Evolutionary conservation across 2,113 vertebrate genomes (phyloP).

Genomic region (Ardeotis arabs): DNA sequence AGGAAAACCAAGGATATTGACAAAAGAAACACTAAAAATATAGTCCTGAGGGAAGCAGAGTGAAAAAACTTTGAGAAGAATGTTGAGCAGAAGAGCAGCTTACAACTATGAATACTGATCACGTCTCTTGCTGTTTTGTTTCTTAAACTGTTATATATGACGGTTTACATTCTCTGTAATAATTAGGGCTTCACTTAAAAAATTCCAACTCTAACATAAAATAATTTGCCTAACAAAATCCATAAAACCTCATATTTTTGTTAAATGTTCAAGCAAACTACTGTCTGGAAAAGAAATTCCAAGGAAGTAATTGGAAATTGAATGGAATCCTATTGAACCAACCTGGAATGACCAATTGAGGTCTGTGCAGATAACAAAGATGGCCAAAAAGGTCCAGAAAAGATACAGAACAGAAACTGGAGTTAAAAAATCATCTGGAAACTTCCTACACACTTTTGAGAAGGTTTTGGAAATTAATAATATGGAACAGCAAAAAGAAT

Average conservation of each 20-base stretch:
- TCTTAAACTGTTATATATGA: neutral
- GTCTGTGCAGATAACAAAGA: neutral
- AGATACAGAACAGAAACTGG: neutral
- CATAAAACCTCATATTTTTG: neutral
- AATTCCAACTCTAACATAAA: neutral
- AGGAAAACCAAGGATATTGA: neutral
- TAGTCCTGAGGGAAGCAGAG: fast-evolving
- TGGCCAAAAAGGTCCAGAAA: neutral
- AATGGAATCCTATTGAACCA: neutral
- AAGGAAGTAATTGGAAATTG: neutral
- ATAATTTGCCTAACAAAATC: neutral
- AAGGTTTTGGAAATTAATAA: neutral
- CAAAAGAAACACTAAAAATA: neutral
- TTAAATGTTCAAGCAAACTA: neutral
- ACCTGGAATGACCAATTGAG: neutral
- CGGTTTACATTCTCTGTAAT: neutral
- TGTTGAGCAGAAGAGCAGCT: neutral
- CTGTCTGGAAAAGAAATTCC: neutral
- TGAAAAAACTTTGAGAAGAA: neutral
- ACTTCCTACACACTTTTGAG: neutral
- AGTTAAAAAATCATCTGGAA: neutral
- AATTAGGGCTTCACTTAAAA: neutral
- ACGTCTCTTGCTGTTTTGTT: neutral
- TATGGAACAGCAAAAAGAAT: neutral
- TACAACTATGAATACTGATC: neutral